Percentiles rank a stretch among this genome's conserved stretches.
phyloP scores from a whole-genome alignment of 2,113 vertebrate species.

The Rallus limicola region DNA sequence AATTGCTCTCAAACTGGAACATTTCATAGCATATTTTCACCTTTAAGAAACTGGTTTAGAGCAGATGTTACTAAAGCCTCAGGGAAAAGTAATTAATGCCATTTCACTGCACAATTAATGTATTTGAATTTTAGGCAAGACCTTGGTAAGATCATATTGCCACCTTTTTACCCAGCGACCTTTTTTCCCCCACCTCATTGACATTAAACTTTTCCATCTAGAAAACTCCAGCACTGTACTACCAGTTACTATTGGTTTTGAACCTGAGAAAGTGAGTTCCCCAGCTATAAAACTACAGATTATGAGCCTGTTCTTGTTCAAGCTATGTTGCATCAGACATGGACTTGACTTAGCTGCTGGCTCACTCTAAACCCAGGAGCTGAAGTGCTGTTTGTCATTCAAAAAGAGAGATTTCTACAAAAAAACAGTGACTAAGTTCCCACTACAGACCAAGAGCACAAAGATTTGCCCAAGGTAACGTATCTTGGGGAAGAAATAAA shows the following conservation, averaged over 20 bases:
- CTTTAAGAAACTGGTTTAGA: not conserved
- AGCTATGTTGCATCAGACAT: not conserved
- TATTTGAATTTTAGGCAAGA: not conserved
- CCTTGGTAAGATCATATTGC: not conserved
- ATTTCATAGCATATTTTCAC: not conserved
- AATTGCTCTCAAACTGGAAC: not conserved
- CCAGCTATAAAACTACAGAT: not conserved
- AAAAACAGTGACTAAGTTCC: not conserved
- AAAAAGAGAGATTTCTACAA: not conserved
- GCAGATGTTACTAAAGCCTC: not conserved
- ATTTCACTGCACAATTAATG: not conserved
- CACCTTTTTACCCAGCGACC: not conserved
- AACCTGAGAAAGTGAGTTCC: not conserved
- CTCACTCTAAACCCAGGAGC: not conserved
- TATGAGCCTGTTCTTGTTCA: not conserved
- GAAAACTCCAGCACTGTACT: not conserved
- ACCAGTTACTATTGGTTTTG: not conserved
- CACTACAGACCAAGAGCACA: not conserved
- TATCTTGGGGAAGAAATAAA: not conserved
- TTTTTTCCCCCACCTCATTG: accelerated
- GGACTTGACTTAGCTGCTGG: not conserved
- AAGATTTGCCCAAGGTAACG: not conserved
- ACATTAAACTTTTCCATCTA: not conserved
- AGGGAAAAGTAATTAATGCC: not conserved
- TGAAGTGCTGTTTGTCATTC: not conserved